Base-by-base conservation (phyloP, 2,113 vertebrate genomes). In the Poicephalus meyeri region DNA sequence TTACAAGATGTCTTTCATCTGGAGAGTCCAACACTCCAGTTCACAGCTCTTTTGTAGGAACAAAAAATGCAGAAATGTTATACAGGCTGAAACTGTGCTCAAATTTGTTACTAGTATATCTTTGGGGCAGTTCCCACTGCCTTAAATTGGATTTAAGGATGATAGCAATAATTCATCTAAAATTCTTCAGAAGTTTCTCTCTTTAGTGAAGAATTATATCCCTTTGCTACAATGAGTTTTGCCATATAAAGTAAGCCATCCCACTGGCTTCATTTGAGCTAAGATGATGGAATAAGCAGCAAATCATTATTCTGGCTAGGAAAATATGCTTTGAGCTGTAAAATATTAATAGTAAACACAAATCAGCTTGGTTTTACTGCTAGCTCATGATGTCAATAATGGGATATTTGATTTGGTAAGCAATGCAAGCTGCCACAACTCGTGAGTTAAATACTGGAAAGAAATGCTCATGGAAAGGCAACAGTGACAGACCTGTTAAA, bases 291-390 rank as follows among this genome's bases (percentile, higher is more conserved):
- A 95, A 89, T 1, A 46, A 85, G 74, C 31, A 90, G 52, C 42
- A 94, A 64, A 78, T 88, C 24, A 37, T 91, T 76, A 41, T 74
- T 86, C 80, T 86, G 60, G 77, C 47, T 68, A 74, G 39, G 31
- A 79, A 92, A 88, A 64, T 71, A 53, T 77, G 33, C 72, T 90
- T 91, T 71, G 90, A 84, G 33, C 35, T 93, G 64, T 90, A 72
- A 88, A 95, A 90, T 93, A 73, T 90, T 88, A 96, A 73, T 64
- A 86, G 64, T 80, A 96, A 96, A 90, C 50, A 95, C 29, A 47
- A 90, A 91, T 86, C 89, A 94, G 77, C 83, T 37, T 65, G 39
- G 42, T 89, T 89, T 90, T 86, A 74, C 80, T 79, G 44, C 47
- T 86, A 72, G 55, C 71, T 94, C 79, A 76, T 94, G 15, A 84